phyloP scores from a whole-genome alignment of 2,113 vertebrate genomes.

The Hemichromis elongatus region DNA sequence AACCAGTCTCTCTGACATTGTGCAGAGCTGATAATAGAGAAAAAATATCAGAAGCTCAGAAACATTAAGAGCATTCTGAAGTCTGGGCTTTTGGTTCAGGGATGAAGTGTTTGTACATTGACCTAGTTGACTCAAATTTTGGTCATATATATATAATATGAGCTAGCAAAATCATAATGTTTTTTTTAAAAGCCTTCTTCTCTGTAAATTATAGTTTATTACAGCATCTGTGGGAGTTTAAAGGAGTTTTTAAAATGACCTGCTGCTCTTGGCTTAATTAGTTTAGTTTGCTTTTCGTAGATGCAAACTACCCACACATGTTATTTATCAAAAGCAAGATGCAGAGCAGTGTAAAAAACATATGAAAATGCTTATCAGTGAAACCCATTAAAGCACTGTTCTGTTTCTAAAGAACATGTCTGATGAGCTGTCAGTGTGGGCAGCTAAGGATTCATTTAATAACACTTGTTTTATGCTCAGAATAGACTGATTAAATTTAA shows the following conservation, averaged over 20 bases:
- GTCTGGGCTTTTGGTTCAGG: neutral
- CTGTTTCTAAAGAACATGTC: conserved; percentile 34
- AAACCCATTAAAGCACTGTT: neutral
- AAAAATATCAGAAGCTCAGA: neutral
- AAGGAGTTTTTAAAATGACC: neutral
- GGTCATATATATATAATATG: neutral
- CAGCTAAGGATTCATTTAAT: conserved; percentile 60
- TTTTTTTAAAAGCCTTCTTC: neutral
- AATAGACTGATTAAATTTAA: conserved; percentile 74
- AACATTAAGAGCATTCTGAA: neutral
- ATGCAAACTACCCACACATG: neutral
- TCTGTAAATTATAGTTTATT: neutral
- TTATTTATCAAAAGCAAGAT: neutral
- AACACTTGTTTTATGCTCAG: conserved; percentile 64
- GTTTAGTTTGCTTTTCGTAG: neutral
- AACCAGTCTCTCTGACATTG: neutral
- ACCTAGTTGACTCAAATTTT: neutral
- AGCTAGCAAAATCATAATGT: neutral
- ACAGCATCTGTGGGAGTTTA: neutral
- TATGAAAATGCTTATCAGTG: neutral
- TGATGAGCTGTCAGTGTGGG: conserved; percentile 43
- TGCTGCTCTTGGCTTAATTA: neutral
- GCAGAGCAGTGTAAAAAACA: neutral
- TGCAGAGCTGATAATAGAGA: neutral
- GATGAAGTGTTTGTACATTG: neutral